Evolutionary conservation across 1,140 invertebrate genomes (phyloP).

Genomic region (Brachionus plicatilis): DNA sequence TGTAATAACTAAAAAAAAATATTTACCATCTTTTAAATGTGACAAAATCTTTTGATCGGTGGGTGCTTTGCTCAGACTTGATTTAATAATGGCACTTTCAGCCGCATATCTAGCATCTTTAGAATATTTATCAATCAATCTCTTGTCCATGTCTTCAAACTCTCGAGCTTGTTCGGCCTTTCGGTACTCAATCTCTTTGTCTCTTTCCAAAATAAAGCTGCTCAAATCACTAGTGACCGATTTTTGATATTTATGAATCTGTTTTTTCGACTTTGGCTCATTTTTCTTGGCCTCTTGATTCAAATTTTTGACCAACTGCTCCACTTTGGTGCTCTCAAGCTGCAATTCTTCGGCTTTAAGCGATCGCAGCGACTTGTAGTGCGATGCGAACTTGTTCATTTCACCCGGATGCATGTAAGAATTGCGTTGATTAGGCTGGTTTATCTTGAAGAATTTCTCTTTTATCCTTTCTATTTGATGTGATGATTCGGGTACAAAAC

Average conservation of each 20-base stretch:
- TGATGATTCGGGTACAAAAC: background rate
- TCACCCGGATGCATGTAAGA: background rate
- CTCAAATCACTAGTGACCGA: slow-evolving; percentile 31
- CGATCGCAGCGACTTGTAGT: background rate
- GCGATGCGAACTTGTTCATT: background rate
- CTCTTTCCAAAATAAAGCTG: slow-evolving; percentile 16
- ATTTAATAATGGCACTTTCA: slow-evolving; percentile 33
- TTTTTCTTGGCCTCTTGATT: background rate
- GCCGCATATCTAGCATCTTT: background rate
- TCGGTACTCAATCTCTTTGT: background rate
- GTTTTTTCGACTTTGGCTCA: background rate
- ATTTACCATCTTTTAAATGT: background rate
- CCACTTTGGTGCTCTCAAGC: background rate
- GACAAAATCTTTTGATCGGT: background rate
- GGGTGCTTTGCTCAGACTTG: background rate
- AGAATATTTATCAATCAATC: background rate
- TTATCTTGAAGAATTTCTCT: slow-evolving; percentile 10
- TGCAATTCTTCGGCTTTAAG: background rate
- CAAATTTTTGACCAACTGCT: slow-evolving; percentile 20
- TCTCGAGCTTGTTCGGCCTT: background rate
- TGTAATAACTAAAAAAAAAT: background rate
- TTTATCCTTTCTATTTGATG: slow-evolving; percentile 26
- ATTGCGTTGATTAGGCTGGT: background rate
- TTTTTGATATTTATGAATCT: slow-evolving; percentile 22
- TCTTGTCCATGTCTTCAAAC: background rate